Evolutionary conservation across 2,888 invertebrate genomes (phyloP), one percentile per base, ranked within the genome.

Genomic region (Tetropium fuscum): DNA sequence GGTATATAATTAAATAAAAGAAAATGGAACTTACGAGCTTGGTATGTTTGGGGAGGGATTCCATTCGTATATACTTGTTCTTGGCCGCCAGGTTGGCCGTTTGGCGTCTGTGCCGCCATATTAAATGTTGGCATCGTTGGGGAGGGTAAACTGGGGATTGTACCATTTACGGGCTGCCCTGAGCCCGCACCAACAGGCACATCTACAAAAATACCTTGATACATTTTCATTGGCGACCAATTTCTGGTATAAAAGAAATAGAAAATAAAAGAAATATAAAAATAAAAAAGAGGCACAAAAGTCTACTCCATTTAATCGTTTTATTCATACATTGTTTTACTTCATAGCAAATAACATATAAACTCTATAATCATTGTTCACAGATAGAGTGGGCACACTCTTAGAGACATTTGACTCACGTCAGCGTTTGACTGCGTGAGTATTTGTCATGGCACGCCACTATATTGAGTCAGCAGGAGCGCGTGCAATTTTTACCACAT

Each of bases 91-190:
- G 92, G 91, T 82, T 94, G 95, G 36, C 95, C 95, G 81, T 95
- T 95, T 74, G 93, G 91, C 77, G 94, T 93, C 83, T 95, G 94
- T 72, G 94, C 94, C 75, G 94, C 93, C 90, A 96, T 93, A 84
- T 92, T 94, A 85, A 95, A 96, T 74, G 93, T 93, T 72, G 95
- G 95, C 92, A 96, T 94, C 76, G 96, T 96, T 41, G 97, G 96
- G 77, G 96, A 96, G 67, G 96, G 94, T 84, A 97, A 87, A 77
- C 94, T 95, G 59, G 95, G 94, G 81, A 94, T 88, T 72, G 93
- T 89, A 59, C 94, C 94, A 83, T 94, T 94, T 72, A 94, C 88
- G 58, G 93, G 92, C 83, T 94, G 94, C 51, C 89, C 92, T 71
- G 90, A 87, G 68, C 89, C 90, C 57, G 89, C 88, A 83, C 90